Evolutionary conservation across 1,140 invertebrate species (phyloP), one percentile per base, ranked within the genome.

Genomic region (Drosophila ananassae): DNA sequence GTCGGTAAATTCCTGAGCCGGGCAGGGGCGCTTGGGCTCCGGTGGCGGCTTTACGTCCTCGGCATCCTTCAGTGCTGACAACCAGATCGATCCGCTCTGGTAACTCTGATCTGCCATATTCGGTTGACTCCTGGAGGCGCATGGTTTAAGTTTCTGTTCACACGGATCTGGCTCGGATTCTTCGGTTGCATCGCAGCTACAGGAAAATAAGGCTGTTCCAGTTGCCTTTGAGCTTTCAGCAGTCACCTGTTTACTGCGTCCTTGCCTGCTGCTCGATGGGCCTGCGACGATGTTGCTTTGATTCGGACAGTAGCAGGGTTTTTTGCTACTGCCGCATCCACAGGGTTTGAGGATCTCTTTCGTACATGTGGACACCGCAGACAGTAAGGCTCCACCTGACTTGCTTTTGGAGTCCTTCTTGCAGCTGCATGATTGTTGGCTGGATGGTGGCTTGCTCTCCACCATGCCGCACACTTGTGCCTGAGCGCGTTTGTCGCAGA

Each of bases 261-360:
- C 8, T 6, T 12, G 12, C 9, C 0, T 51, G 34, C 24, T 30
- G 46, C 22, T 8, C 9, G 47, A 64, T 2, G 32, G 13, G 2
- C 25, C 28, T 2, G 34, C 0, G 0, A 52, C 47, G 10, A 67
- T 0, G 10, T 67, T 67, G 47, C 63, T 64, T 21, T 67, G 63
- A 0, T 34, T n/a, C 1, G 60, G 25, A 59, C 63, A 67, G 47
- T 67, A 50, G 1, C 59, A 47, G 1, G 47, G 34, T 1, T 13
- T 21, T 0, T 21, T 13, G 58, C 46, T 24, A n/a, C 60, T 22
- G 50, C 39, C 32, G 12, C 34, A 12, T 2, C 10, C 10, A 12
- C 34, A 37, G 34, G 39, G 13, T 3, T 30, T 30, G 0, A 55
- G 2, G 2, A 68, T 10, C 4, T 67, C 39, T 24, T 37, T 69